Percentiles rank a stretch among this genome's conserved stretches.
phyloP scores from a whole-genome alignment of 1,140 invertebrate species.

The Trichonephila clavipes region DNA sequence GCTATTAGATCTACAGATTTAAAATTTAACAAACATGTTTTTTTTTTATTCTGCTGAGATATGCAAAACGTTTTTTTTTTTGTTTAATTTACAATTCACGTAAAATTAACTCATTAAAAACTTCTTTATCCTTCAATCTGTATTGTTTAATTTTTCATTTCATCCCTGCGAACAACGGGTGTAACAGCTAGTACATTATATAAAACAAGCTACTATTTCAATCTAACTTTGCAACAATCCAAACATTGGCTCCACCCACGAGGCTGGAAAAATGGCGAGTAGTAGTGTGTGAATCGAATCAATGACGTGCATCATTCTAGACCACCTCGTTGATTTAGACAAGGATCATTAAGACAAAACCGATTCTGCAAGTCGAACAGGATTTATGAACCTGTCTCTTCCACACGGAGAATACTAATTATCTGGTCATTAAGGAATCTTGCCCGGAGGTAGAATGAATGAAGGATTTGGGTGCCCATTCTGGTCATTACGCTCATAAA shows the following conservation, averaged over 20 bases:
- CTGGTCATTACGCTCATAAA: neutral
- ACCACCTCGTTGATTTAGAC: constrained; percentile 1
- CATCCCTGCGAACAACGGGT: no score
- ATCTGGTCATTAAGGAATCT: neutral
- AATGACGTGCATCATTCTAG: neutral
- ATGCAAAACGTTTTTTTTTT: no score
- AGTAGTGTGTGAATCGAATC: neutral
- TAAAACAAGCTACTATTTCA: no score
- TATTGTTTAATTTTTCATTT: no score
- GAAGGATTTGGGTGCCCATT: neutral
- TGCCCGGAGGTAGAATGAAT: neutral
- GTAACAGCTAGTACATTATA: no score
- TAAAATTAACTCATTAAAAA: no score
- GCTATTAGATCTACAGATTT: no score
- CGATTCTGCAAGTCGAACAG: neutral
- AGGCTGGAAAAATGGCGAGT: neutral
- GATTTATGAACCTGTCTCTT: neutral
- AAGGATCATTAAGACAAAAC: neutral
- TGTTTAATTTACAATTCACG: no score
- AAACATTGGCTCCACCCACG: neutral
- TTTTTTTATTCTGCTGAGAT: no score
- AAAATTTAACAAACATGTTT: no score
- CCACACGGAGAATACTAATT: neutral
- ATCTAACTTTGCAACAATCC: neutral
- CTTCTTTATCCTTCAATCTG: no score